These are phyloP conservation scores for Noctua pronuba DNA, from an alignment of 2,888 invertebrate species.

Conservation along the genomic window DNA sequence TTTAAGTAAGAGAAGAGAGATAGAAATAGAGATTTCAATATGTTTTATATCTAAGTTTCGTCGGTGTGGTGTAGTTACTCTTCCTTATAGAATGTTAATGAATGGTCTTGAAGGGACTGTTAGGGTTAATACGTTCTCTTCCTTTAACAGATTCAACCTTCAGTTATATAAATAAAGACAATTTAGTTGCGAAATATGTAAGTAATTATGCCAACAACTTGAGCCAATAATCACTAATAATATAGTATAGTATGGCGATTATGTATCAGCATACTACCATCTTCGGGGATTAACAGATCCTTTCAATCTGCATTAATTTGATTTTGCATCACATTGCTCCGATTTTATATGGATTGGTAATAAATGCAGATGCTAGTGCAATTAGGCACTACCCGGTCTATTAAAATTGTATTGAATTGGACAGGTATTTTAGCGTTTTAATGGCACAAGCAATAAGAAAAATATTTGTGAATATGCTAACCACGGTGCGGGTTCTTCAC, in stretches of 20 bases:
- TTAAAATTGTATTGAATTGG: background rate
- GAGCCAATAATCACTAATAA: slow-evolving; percentile 44
- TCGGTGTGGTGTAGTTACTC: background rate
- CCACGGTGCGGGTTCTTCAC: background rate
- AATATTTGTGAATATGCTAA: background rate
- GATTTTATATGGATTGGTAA: slow-evolving; percentile 14
- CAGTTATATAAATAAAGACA: slow-evolving; percentile 26
- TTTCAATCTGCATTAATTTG: slow-evolving; percentile 30
- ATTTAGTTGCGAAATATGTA: slow-evolving; percentile 32
- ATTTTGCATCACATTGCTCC: slow-evolving; percentile 24
- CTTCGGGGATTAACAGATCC: slow-evolving; percentile 39
- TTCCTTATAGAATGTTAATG: slow-evolving; percentile 7
- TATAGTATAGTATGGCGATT: slow-evolving; percentile 14
- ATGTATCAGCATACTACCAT: slow-evolving; percentile 35
- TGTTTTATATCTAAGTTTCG: background rate
- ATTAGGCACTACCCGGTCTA: background rate
- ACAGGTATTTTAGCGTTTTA: background rate
- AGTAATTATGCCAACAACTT: slow-evolving; percentile 23
- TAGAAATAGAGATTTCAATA: background rate
- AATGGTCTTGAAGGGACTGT: slow-evolving; percentile 27
- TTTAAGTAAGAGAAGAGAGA: background rate
- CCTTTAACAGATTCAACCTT: slow-evolving; percentile 39
- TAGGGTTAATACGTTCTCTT: slow-evolving; percentile 38
- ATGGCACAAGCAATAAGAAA: background rate
- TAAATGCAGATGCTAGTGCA: slow-evolving; percentile 16